Conservation (phyloP, 2,888 invertebrate species). For the Tanypteryx hageni region DNA sequence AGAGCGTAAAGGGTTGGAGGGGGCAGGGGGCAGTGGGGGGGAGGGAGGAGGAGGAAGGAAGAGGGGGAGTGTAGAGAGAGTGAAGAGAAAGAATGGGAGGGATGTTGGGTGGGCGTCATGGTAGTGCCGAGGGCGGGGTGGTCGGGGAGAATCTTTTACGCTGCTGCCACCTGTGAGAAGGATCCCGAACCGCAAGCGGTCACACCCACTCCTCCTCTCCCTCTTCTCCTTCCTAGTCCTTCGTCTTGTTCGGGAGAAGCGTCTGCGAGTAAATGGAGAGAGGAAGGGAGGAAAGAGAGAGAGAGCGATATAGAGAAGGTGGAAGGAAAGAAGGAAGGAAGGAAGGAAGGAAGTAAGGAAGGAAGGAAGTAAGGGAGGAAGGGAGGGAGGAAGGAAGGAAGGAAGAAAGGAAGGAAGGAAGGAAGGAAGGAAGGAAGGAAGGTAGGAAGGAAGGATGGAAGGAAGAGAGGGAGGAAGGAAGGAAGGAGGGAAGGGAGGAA, state of each 20-base stretch:
- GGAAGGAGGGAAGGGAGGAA: neutral
- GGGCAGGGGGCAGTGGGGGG: neutral
- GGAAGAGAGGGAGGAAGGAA: neutral
- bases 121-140: neutral
- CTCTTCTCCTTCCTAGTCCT: neutral
- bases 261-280: neutral
- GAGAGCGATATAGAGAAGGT: neutral
- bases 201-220: neutral
- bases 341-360: neutral
- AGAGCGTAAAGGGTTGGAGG: neutral
- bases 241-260: neutral
- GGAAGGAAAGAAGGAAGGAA: neutral
- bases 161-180: conserved; percentile 17
- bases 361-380: neutral
- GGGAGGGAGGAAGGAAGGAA: neutral
- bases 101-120: too few relatives aligned
- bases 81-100: neutral
- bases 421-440: neutral
- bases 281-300: neutral
- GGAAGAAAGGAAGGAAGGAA: neutral
- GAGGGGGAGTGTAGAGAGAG: neutral
- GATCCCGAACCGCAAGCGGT: conserved; percentile 15
- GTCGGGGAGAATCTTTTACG: neutral
- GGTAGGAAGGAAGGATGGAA: neutral
- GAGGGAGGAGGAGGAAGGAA: neutral